A percentile compares a stretch with the other conserved stretches of the same genome.
Conservation (phyloP, 1,140 invertebrate genomes). For the Lerema accius region DNA sequence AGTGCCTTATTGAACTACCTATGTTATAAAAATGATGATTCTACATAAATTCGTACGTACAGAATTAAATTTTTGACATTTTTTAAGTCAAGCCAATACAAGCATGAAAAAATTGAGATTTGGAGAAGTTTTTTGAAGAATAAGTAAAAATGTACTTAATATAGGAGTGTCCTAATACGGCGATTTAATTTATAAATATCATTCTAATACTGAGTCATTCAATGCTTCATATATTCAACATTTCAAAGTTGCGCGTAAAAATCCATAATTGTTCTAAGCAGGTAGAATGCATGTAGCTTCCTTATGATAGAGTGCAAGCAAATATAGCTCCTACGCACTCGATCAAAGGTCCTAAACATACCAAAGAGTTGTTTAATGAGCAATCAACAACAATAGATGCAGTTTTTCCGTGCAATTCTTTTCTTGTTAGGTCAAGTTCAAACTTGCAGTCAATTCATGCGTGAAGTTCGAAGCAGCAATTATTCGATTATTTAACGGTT, state of each 20-base stretch:
- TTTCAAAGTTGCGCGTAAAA: conserved; percentile 17
- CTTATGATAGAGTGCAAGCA: conserved; percentile 5
- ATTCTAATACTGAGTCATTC: too few relatives aligned
- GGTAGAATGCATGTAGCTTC: conserved; percentile 17
- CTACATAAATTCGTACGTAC: too few relatives aligned
- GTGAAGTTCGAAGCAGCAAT: conserved; percentile 47
- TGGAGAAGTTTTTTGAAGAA: too few relatives aligned
- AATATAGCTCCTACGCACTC: not conserved
- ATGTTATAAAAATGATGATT: too few relatives aligned
- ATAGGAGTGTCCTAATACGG: too few relatives aligned
- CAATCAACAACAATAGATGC: conserved; percentile 44
- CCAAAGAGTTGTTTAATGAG: conserved; percentile 12
- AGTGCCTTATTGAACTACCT: not conserved
- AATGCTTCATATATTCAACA: too few relatives aligned
- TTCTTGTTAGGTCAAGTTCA: conserved; percentile 63
- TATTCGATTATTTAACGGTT: conserved; percentile 23
- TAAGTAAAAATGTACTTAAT: too few relatives aligned
- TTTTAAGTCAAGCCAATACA: too few relatives aligned
- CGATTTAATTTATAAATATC: too few relatives aligned
- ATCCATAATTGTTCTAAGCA: conserved; percentile 20
- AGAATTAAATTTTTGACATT: too few relatives aligned
- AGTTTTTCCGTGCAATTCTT: conserved; percentile 46
- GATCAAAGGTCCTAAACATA: not conserved
- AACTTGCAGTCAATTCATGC: conserved; percentile 57
- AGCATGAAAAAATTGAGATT: too few relatives aligned